Evolutionary conservation across 2,888 invertebrate species (phyloP), one percentile per base, ranked within the genome.

Genomic region (Sinelater perroti): DNA sequence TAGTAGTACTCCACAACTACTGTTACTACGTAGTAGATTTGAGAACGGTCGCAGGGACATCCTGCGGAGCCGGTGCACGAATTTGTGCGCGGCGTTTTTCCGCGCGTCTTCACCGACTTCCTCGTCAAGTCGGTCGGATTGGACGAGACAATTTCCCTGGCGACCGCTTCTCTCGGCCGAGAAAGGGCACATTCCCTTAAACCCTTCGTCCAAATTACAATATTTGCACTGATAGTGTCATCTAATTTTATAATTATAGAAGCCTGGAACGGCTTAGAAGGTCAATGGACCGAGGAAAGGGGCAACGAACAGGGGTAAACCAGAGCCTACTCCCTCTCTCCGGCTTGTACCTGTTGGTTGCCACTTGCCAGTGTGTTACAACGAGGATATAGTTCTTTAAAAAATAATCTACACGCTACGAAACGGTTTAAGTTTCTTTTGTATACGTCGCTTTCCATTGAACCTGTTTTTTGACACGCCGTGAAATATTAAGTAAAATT

Each of bases 1-100:
- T 72, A 72, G 71, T 74, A 74, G 69, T 77, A 77, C 75, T 75
- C 54, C 40, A 75, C 75, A 75, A 76, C 75, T 75, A 75, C 75
- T 75, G 72, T 75, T 76, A 75, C 73, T 62, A 60, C 64, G 75
- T 75, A 73, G 74, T 74, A 75, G 70, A 73, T 74, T 75, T 72
- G 72, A 74, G 67, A 70, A 69, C 70, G 69, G 67, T 68, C 65
- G 47, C 26, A 30, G 51, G 51, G 51, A 14, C 52, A 52, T 56
- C 50, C 55, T 36, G 46, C 47, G 40, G 40, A 49, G 55, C 31
- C 49, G 33, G 47, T 47, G 45, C 52, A 33, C 45, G 55, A 51
- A 54, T 54, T 54, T 54, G 30, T 51, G 54, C 53, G 28, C 10
- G n/a, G 28, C 24, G 38, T 38, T 38, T 26, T 44, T 44, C 26